A percentile compares a stretch with the other conserved stretches of the same genome.
phyloP scores from a whole-genome alignment of 2,113 vertebrate species.

The Crocuta crocuta region DNA sequence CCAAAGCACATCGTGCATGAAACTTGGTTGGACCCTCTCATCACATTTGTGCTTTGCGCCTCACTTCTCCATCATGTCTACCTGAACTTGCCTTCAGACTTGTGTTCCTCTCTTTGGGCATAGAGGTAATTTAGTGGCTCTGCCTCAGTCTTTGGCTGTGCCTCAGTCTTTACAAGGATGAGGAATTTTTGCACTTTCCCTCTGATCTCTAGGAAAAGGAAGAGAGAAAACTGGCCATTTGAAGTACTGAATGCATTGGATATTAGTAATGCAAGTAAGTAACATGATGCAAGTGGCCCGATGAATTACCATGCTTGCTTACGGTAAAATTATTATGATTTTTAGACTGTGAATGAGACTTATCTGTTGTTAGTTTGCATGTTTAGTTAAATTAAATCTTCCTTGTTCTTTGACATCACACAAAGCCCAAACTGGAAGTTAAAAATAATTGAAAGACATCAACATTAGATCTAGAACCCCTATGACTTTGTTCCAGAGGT shows the following conservation, averaged over 20 bases:
- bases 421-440: neutral
- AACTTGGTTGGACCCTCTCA: too few relatives aligned
- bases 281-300: neutral
- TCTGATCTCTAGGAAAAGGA: neutral
- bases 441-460: neutral
- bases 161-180: neutral
- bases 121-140: too few relatives aligned
- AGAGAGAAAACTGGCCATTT: neutral
- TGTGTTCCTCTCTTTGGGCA: neutral
- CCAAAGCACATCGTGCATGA: accelerated
- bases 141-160: neutral
- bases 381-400: neutral
- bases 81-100: accelerated
- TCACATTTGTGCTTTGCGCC: neutral
- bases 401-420: neutral
- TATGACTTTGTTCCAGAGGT: neutral
- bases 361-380: neutral
- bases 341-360: neutral
- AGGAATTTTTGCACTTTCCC: neutral
- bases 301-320: neutral
- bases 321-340: neutral
- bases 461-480: neutral
- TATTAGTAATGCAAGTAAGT: neutral
- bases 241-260: too few relatives aligned
- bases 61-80: accelerated